Base-by-base conservation (phyloP, 2,888 invertebrate genomes). In the Hetaerina titia region DNA sequence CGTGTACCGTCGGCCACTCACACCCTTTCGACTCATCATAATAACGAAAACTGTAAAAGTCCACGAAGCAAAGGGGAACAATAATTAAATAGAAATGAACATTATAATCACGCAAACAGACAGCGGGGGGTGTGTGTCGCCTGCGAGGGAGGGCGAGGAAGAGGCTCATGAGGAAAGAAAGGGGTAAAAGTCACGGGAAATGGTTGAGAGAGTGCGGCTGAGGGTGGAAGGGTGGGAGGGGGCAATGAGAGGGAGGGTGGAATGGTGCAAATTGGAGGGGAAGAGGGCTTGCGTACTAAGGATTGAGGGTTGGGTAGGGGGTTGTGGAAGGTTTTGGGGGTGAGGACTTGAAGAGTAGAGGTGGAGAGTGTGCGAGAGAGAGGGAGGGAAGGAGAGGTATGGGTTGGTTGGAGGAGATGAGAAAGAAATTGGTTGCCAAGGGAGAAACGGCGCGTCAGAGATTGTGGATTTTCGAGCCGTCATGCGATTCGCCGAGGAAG, bases 391-490 rank as follows among this genome's bases (percentile, higher is more conserved):
- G 58, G 88, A 19, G n/a, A 31, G 88, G 88, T 56, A 88, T 89
- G 81, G 56, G 57, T 57, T 89, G 22, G 92, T 69, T 74, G 17
- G 64, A 56, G 69, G 90, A 92, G 92, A 92, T 92, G 92, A 92
- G 92, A 92, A 92, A 92, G 69, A 69, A 92, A 92, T 92, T 92
- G 64, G 92, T 92, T 92, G 92, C 92, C 92, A 92, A 92, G 92
- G 92, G 69, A 69, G 69, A 92, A 31, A 92, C 74, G 92, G 69
- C 69, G 92, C 92, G 92, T 92, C 92, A 19, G 92, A 64, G 92
- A 92, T 90, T 64, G 90, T 90, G 90, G 90, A 90, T 90, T 90
- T 90, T 90, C 81, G 90, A 90, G 90, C 90, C 63, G 69, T 15
- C 64, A n/a, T 45, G 58, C 15, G 89, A 89, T 89, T 89, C 89